Conservation (phyloP, 2,113 vertebrate genomes). For the Phylloscopus trochilus region DNA sequence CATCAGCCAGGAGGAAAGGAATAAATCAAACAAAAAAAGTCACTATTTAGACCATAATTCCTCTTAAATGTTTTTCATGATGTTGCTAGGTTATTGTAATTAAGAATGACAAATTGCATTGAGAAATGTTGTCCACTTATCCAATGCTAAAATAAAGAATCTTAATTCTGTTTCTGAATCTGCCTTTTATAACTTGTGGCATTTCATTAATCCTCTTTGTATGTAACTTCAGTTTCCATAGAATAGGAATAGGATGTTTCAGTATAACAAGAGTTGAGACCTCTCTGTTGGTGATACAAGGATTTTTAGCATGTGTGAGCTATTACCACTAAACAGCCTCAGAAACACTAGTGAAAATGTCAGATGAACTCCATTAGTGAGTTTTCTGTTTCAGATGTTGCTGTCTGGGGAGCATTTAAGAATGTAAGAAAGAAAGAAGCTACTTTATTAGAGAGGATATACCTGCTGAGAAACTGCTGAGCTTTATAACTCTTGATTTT, state of each 20-base stretch:
- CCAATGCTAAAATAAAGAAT: neutral
- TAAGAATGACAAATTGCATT: neutral
- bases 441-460: neutral
- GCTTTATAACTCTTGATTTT: neutral
- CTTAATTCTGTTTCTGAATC: neutral
- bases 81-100: neutral
- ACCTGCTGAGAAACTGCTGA: neutral
- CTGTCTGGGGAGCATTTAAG: slow-evolving; percentile 1
- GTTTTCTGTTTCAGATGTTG: neutral
- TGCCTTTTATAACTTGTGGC: neutral
- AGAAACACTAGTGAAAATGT: neutral
- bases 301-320: neutral
- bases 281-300: neutral
- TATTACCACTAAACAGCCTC: neutral
- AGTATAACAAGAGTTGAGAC: neutral
- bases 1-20: neutral
- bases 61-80: neutral
- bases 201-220: neutral
- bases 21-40: neutral
- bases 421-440: neutral
- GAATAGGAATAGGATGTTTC: neutral
- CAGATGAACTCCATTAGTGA: neutral
- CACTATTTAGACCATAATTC: neutral
- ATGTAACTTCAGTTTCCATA: neutral
- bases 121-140: neutral